Conservation (phyloP, 2,113 vertebrate genomes). For the Varanus komodoensis region DNA sequence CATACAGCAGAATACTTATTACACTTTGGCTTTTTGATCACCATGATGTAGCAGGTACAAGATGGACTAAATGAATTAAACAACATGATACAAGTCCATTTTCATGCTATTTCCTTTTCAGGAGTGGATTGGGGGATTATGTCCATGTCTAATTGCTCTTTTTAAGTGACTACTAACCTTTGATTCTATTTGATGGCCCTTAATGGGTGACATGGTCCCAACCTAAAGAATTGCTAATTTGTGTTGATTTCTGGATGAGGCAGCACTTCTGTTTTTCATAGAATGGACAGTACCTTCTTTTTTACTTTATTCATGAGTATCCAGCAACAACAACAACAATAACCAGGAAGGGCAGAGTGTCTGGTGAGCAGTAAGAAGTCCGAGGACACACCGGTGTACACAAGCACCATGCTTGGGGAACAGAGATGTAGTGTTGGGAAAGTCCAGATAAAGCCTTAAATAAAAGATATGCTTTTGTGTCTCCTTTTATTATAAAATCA, state of each 20-base stretch:
- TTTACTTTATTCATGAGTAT: background rate
- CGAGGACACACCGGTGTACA: too few relatives aligned
- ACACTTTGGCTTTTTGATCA: background rate
- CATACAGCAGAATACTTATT: background rate
- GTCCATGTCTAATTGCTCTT: background rate
- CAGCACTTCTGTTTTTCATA: background rate
- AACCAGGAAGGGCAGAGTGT: too few relatives aligned
- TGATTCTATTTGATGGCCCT: background rate
- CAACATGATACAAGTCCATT: background rate
- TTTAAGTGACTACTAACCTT: background rate
- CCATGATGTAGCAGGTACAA: background rate
- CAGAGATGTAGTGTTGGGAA: too few relatives aligned
- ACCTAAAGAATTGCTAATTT: background rate
- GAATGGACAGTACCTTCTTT: background rate
- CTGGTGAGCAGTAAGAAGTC: too few relatives aligned
- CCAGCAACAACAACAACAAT: too few relatives aligned
- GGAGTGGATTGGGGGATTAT: too few relatives aligned
- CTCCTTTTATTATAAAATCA: too few relatives aligned
- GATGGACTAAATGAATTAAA: background rate
- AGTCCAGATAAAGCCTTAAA: too few relatives aligned
- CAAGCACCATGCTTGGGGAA: too few relatives aligned
- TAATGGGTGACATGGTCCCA: background rate
- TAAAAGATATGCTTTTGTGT: too few relatives aligned
- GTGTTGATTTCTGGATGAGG: too few relatives aligned
- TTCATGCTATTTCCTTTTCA: background rate